Conservation (phyloP, 2,797 vertebrate genomes). For the Myripristis jacobus region DNA sequence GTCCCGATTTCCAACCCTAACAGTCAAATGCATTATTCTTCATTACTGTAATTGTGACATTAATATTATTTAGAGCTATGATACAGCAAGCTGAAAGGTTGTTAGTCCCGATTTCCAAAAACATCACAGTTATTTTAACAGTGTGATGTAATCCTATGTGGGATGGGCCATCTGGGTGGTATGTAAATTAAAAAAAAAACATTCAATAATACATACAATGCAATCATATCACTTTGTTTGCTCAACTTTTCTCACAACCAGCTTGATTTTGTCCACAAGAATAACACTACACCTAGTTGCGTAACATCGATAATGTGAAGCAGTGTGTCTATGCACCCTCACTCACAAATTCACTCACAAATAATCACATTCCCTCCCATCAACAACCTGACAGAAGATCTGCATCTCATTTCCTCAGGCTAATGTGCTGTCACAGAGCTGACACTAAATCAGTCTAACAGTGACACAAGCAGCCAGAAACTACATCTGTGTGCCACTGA, state of each 20-base stretch:
- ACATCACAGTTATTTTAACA: no score
- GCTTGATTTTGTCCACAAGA: neutral
- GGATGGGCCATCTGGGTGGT: no score
- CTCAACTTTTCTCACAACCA: neutral
- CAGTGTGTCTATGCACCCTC: neutral
- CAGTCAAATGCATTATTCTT: neutral
- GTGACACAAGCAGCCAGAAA: constrained; percentile 20
- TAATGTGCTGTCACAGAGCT: constrained; percentile 31
- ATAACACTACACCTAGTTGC: neutral
- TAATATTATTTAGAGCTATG: no score
- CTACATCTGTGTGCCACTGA: constrained; percentile 38
- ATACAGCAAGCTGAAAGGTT: no score
- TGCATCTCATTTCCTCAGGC: constrained; percentile 47
- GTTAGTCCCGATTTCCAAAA: no score
- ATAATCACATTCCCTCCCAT: neutral
- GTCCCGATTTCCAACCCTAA: neutral
- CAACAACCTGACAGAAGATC: constrained; percentile 33
- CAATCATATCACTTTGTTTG: neutral
- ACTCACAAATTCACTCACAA: neutral
- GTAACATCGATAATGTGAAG: constrained; percentile 31
- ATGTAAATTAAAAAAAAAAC: no score
- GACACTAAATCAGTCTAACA: constrained; percentile 47
- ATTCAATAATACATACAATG: no score
- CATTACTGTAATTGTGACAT: no score
- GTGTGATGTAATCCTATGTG: no score